phyloP scores from a whole-genome alignment of 1,140 invertebrate species.

The Drosophila prosaltans region DNA sequence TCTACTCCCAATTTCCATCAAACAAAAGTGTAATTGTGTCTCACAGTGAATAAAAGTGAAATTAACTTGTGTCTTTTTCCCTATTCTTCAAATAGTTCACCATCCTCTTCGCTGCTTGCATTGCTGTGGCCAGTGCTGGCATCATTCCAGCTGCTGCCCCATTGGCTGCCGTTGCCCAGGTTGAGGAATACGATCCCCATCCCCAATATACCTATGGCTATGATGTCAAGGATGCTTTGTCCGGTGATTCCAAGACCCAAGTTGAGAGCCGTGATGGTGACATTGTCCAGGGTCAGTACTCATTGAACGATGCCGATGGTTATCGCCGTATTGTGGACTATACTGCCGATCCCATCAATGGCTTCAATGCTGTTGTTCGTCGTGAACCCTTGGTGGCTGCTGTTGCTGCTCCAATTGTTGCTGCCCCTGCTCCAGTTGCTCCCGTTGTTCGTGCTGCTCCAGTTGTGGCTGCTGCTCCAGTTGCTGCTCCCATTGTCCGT shows the following conservation, averaged over 20 bases:
- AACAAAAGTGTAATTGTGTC: not conserved
- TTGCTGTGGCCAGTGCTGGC: constrained; percentile 76
- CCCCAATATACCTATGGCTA: constrained; percentile 88
- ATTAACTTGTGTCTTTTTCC: constrained; percentile 21
- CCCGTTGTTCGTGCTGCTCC: constrained; percentile 59
- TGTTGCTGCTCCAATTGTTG: constrained; percentile 65
- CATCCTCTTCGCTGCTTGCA: constrained; percentile 75
- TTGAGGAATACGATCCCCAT: constrained; percentile 86
- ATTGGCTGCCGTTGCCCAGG: constrained; percentile 80
- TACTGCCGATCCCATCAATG: constrained; percentile 82
- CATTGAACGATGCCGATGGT: constrained; percentile 83
- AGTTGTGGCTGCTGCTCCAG: constrained; percentile 55
- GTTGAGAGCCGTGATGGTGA: constrained; percentile 83
- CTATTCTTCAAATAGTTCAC: constrained; percentile 61
- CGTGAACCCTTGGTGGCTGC: constrained; percentile 79
- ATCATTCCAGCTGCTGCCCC: constrained; percentile 80
- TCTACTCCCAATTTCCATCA: not conserved
- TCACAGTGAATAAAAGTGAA: constrained; percentile 17
- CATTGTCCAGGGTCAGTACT: constrained; percentile 83
- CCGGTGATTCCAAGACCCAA: constrained; percentile 82
- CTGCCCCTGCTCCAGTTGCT: constrained; percentile 63
- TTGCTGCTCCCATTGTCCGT: constrained; percentile 49
- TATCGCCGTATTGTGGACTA: constrained; percentile 82
- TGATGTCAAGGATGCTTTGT: constrained; percentile 87
- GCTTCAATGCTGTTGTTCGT: constrained; percentile 83